Evolutionary conservation across 2,888 invertebrate genomes (phyloP), one percentile per base, ranked within the genome.

Genomic region (Tholera decimalis): DNA sequence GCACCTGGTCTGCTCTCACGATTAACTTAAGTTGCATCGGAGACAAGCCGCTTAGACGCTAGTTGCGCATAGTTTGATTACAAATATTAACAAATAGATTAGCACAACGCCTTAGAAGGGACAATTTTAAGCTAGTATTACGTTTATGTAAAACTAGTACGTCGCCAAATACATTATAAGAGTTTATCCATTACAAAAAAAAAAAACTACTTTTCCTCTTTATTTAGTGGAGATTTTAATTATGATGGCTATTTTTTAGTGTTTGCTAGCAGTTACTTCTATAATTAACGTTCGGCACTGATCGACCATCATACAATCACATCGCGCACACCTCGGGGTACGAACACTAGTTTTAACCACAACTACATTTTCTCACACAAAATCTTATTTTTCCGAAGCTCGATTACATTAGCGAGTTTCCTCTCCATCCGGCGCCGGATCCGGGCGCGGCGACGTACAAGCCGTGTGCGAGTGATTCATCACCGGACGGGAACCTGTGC

Each of bases 381-480:
- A 55, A 69, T 62, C 24, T 46, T 56, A 70, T 70, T 69, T 69
- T 22, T 33, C 30, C 13, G 13, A n/a, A 35, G 71, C 44, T 71
- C 9, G 22, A 39, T 51, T 43, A 70, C 55, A 70, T 70, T 63
- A 63, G 71, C 41, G 55, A 56, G 71, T 30, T 63, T 70, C 55
- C 51, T 35, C 50, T 15, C 20, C 51, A 35, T 44, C 62, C 62
- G 46, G 35, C 33, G 28, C 62, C 22, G 50, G 50, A 50, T 55
- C 50, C 39, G 39, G 39, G 63, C 51, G 56, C 47, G 20, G 33
- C 35, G 37, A 18, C 56, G 24, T 33, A 56, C 37, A 43, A 37
- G 47, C 58, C 65, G 72, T 70, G 65, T 72, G 22, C 50, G 47
- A 65, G 72, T 71, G 65, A 71, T 70, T 65, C 72, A 72, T 72